phyloP scores from a whole-genome alignment of 2,888 invertebrate genomes.

The Amblyteles armatorius region DNA sequence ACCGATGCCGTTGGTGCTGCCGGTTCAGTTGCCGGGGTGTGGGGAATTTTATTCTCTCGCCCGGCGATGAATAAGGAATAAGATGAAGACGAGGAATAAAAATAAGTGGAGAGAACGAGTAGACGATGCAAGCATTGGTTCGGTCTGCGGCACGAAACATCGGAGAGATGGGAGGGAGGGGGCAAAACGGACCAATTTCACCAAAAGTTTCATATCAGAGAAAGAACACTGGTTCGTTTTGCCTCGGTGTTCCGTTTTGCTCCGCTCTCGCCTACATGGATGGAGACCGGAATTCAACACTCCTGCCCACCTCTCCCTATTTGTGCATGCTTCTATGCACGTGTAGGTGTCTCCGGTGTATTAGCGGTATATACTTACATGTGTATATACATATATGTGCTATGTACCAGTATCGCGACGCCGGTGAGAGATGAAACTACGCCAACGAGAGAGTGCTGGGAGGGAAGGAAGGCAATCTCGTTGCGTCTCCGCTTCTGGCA shows the following conservation, averaged over 20 bases:
- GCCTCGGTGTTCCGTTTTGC: too few species aligned
- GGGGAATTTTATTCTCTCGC: constrained; percentile 45
- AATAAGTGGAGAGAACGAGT: constrained; percentile 12
- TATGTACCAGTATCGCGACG: background rate
- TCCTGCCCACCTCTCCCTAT: background rate
- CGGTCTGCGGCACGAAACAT: background rate
- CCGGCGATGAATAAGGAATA: constrained; percentile 45
- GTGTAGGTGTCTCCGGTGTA: constrained; percentile 8
- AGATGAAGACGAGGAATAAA: constrained; percentile 26
- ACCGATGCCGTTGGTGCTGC: constrained; percentile 29
- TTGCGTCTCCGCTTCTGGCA: constrained; percentile 36
- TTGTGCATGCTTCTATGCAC: background rate
- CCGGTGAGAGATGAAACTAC: constrained; percentile 37
- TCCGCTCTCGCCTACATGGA: background rate
- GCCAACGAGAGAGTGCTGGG: constrained; percentile 24
- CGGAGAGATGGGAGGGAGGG: too few species aligned
- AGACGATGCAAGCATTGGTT: constrained; percentile 15
- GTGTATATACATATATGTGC: constrained; percentile 1
- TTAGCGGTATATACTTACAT: background rate
- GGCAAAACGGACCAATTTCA: too few species aligned
- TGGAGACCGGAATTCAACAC: constrained; percentile 19
- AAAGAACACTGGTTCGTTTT: too few species aligned
- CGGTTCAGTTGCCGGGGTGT: constrained; percentile 41
- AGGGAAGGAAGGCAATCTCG: constrained; percentile 43
- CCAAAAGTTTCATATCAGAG: too few species aligned